Percentiles rank a stretch among this genome's conserved stretches.
Evolutionary conservation across 2,113 vertebrate genomes (phyloP).

Genomic region (Sarotherodon lohbergeri): DNA sequence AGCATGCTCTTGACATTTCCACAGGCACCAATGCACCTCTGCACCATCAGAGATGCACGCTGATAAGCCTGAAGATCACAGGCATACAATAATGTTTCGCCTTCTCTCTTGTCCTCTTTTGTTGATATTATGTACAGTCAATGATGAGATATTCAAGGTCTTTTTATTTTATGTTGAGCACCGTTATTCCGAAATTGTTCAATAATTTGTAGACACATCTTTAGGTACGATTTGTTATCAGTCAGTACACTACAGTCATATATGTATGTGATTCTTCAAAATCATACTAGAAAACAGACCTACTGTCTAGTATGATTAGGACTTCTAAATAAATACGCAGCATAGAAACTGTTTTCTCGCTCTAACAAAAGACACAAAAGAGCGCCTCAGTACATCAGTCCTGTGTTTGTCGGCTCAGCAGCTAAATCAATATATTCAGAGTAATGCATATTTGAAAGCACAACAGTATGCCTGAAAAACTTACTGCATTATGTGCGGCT

Average conservation of each 20-base stretch:
- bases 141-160: neutral
- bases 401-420: neutral
- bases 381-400: neutral
- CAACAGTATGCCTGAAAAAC: neutral
- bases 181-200: fast-evolving
- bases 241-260: neutral
- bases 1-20: neutral
- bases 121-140: fast-evolving
- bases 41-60: neutral
- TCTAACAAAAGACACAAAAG: neutral
- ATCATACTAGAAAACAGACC: neutral
- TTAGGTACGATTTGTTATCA: neutral
- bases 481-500: fast-evolving
- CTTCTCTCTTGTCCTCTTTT: neutral
- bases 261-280: neutral
- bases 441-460: neutral
- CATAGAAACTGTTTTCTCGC: neutral
- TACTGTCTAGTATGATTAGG: neutral
- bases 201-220: neutral
- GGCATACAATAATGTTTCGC: neutral
- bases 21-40: neutral
- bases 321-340: neutral
- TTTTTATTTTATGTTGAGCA: neutral
- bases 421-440: neutral
- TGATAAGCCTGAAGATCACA: neutral